Evolutionary conservation across 2,113 vertebrate species (phyloP), one percentile per base, ranked within the genome.

Genomic region (Chloroceryle aenea): DNA sequence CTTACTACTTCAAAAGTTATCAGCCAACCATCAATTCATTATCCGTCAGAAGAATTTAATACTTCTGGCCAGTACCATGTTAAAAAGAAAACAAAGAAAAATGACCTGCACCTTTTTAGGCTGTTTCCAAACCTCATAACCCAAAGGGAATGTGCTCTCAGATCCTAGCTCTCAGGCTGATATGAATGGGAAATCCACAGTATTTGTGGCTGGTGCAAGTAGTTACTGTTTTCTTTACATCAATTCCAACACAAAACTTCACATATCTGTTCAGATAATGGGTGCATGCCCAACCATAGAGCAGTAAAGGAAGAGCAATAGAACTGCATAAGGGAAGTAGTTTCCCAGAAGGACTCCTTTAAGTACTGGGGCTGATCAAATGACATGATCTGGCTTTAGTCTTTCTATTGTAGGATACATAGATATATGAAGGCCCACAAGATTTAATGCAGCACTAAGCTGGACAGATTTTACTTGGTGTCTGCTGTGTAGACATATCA

Each of bases 201-300:
- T 47, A 22, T 55, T 88, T 72, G 27, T 61, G 32, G 7, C 5
- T 77, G 22, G 6, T 36, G n/a, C 8, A 74, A 81, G 10, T 26
- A 63, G 26, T 50, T 68, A 74, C 9, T 25, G 0, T 59, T 78
- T 73, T 69, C 9, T 61, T 61, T 66, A 45, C 3, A 10, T 63
- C 25, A 69, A 3, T 69, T 69, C 38, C 61, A 56, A 13, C 12
- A 55, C 14, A 74, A 81, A 64, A 10, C 45, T 94, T 69, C 43
- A 69, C 40, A 27, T 2, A 6, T 30, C 84, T n/a, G 6, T 71
- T 81, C 32, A 55, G 29, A 22, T 38, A 53, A 56, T 7, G 10
- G 30, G 16, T 42, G 8, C 6, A 2, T 50, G 25, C 5, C 32
- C 40, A 40, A 45, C 22, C 2, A 0, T 17, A 6, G 4, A 50